Evolutionary conservation across 1,140 invertebrate species (phyloP).

Genomic region (Portunus trituberculatus): DNA sequence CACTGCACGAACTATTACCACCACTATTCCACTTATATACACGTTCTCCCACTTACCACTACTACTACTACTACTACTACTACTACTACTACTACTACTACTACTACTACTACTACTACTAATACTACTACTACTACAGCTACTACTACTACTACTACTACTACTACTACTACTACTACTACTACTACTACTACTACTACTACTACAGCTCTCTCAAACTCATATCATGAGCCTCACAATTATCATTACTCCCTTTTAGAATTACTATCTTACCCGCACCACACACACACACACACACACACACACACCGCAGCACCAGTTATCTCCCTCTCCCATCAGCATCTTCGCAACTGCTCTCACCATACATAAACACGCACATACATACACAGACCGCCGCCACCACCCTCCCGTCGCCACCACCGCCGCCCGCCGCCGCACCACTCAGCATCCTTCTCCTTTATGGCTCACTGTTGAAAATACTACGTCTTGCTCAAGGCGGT

Average conservation of each 20-base stretch:
- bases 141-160: too few relatives aligned
- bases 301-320: background rate
- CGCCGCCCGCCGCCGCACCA: background rate
- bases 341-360: background rate
- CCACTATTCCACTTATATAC: too few relatives aligned
- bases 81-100: background rate
- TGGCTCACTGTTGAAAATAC: background rate
- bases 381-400: background rate
- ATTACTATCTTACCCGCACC: too few relatives aligned
- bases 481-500: background rate
- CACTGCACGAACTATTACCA: too few relatives aligned
- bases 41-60: too few relatives aligned
- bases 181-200: background rate
- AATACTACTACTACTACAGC: too few relatives aligned
- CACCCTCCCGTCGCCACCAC: background rate
- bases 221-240: background rate
- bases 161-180: background rate
- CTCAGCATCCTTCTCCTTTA: background rate
- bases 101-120: constrained; percentile 13
- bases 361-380: background rate
- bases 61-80: too few relatives aligned
- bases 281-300: too few relatives aligned
- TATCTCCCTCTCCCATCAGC: background rate
- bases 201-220: background rate
- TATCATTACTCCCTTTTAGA: background rate